These are phyloP conservation scores for Caranx melampygus DNA, from an alignment of 2,113 vertebrate genomes.

Conservation along the genomic window DNA sequence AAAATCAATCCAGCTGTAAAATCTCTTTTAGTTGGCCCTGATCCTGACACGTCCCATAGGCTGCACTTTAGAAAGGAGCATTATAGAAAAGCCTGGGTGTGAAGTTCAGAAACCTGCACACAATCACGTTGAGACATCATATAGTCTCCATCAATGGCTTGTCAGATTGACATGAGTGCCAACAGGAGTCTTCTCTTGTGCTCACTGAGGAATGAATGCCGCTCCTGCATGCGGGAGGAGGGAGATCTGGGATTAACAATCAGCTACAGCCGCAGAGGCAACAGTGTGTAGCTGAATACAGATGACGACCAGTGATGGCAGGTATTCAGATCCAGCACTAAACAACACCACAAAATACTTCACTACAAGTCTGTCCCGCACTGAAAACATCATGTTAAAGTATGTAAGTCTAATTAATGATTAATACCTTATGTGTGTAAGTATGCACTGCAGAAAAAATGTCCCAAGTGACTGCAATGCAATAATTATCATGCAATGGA, in stretches of 20 bases:
- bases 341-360: not conserved
- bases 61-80: slow-evolving; percentile 4
- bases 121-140: slow-evolving; percentile 34
- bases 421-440: too few relatives aligned
- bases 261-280: slow-evolving; percentile 13
- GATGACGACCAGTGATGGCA: slow-evolving; percentile 14
- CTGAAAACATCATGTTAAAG: not conserved
- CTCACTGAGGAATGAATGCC: slow-evolving; percentile 72
- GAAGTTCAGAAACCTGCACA: slow-evolving; percentile 32
- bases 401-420: not conserved
- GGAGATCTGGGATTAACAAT: slow-evolving; percentile 49
- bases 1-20: slow-evolving; percentile 10
- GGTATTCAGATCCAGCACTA: not conserved
- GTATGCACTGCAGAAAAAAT: too few relatives aligned
- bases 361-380: not conserved
- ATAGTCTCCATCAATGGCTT: slow-evolving; percentile 43
- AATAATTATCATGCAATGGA: not conserved
- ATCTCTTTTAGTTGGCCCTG: slow-evolving; percentile 21
- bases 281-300: slow-evolving; percentile 20
- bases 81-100: slow-evolving; percentile 20
- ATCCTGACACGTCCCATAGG: slow-evolving; percentile 12
- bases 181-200: slow-evolving; percentile 42
- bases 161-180: slow-evolving; percentile 58
- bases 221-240: slow-evolving; percentile 46
- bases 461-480: too few relatives aligned